Base-by-base conservation (phyloP, 2,113 vertebrate genomes). In the Gasterosteus aculeatus region DNA sequence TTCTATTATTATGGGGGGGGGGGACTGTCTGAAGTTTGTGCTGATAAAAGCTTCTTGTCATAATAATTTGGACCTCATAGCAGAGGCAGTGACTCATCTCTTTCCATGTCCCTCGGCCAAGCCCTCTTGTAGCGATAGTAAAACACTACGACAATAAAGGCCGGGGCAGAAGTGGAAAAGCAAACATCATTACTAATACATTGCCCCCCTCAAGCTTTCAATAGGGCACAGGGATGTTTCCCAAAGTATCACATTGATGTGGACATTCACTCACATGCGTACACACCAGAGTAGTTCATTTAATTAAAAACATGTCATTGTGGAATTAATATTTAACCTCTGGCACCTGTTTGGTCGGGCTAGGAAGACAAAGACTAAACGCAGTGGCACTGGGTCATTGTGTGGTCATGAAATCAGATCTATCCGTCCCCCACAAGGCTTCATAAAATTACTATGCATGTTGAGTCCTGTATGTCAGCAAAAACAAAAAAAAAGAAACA, bases 101-200 rank as follows among this genome's bases (percentile, higher is more conserved):
- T 89, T 88, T 91, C 85, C 87, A 88, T 83, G 81, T 77, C 69
- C 60, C 44, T 64, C 5, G 15, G 87, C 86, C 91, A 92, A 86
- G 71, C 62, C 64, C 78, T 89, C 81, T 44, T 86, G 89, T 90
- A 88, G 83, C 83, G 81, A 86, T 87, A 84, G 86, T 92, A 92
- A 91, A 91, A 91, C 83, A 89, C 81, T 75, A 62, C 44, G 35
- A 76, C 78, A 87, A 87, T 88, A 90, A 87, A 83, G 85, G 83
- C 80, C 77, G 44, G 62, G 63, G 72, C 64, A 89, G 79, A 90
- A 91, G 88, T 91, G 87, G 92, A 89, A 91, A 91, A 87, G 90
- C 85, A 91, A 95, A 92, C 88, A 93, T 93, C 90, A 94, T 94
- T 90, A 93, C 65, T 93, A 94, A 94, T 94, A 87, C 88, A 95